Conservation (phyloP, 2,888 invertebrate genomes). For the Tribolium freemani region DNA sequence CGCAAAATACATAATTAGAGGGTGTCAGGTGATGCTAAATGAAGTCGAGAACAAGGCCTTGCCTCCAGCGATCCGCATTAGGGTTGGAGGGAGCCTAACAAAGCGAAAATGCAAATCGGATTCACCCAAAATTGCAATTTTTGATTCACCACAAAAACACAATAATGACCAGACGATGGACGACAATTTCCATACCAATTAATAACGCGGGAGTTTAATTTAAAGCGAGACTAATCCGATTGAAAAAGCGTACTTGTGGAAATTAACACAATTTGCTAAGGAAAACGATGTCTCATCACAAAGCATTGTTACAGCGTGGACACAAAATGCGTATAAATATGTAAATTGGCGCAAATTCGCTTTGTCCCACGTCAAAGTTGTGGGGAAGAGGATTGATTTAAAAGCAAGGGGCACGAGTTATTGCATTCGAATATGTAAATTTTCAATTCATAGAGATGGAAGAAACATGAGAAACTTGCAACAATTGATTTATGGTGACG, state of each 20-base stretch:
- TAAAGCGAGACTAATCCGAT: conserved; percentile 56
- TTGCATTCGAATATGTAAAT: conserved; percentile 48
- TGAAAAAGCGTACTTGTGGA: conserved; percentile 56
- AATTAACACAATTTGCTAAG: conserved; percentile 54
- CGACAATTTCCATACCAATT: conserved; percentile 55
- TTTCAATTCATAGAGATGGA: conserved; percentile 37
- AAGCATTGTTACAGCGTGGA: conserved; percentile 46
- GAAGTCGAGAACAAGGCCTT: conserved; percentile 59
- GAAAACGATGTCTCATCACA: conserved; percentile 40
- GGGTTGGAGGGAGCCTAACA: conserved; percentile 48
- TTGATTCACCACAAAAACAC: not conserved
- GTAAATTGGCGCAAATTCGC: conserved; percentile 59
- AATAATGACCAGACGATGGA: conserved; percentile 1
- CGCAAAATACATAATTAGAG: conserved; percentile 67
- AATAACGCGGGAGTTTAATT: conserved; percentile 54
- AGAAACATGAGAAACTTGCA: conserved; percentile 23
- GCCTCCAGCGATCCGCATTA: conserved; percentile 53
- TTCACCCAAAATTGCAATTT: conserved; percentile 46
- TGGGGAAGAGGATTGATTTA: conserved; percentile 56
- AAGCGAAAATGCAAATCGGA: conserved; percentile 55
- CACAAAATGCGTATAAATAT: conserved; percentile 54
- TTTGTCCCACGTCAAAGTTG: conserved; percentile 58
- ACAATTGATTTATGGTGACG: conserved; percentile 29
- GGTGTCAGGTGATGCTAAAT: conserved; percentile 66
- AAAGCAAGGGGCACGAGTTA: conserved; percentile 53